Percentiles rank a stretch among this genome's conserved stretches.
phyloP scores from a whole-genome alignment of 2,113 vertebrate genomes.

The Lampris megalopsis region DNA sequence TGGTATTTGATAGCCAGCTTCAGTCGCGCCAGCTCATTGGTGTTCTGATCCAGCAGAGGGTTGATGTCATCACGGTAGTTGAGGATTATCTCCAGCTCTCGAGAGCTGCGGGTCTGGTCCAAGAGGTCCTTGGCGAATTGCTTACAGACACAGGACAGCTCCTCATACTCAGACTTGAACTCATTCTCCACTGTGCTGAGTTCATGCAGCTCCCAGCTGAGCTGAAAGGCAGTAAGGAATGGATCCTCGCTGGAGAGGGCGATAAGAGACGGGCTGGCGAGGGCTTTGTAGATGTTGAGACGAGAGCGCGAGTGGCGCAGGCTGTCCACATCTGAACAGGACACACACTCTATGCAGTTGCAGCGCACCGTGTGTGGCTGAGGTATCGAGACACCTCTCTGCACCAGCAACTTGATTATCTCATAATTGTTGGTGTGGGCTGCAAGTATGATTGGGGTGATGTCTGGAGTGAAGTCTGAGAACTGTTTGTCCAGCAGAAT shows the following conservation, averaged over 20 bases:
- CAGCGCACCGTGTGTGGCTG: slow-evolving; percentile 95
- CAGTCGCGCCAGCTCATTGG: slow-evolving; percentile 92
- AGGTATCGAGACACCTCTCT: slow-evolving; percentile 94
- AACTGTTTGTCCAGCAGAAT: slow-evolving; percentile 94
- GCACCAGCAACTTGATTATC: slow-evolving; percentile 95
- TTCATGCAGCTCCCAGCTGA: slow-evolving; percentile 97
- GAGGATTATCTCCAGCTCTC: slow-evolving; percentile 94
- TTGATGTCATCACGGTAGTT: slow-evolving; percentile 94
- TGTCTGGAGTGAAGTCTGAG: slow-evolving; percentile 97
- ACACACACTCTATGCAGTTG: slow-evolving; percentile 92
- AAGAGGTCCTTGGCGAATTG: slow-evolving; percentile 96
- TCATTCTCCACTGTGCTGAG: slow-evolving; percentile 97
- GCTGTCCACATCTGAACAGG: slow-evolving; percentile 93
- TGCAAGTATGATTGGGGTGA: slow-evolving; percentile 97
- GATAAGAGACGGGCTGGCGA: slow-evolving; percentile 92
- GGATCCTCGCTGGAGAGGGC: slow-evolving; percentile 97
- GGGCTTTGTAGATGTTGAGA: slow-evolving; percentile 95
- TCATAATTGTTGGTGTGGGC: slow-evolving; percentile 99
- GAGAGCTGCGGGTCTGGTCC: slow-evolving; percentile 97
- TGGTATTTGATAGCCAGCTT: slow-evolving; percentile 97
- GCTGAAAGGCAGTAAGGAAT: slow-evolving; percentile 95
- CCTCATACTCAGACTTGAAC: slow-evolving; percentile 96
- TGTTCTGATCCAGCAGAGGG: slow-evolving; percentile 89
- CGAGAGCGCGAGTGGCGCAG: slow-evolving; percentile 95
- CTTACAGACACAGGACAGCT: slow-evolving; percentile 91